Evolutionary conservation across 1,140 invertebrate genomes (phyloP).

Genomic region (Calephelis nemesis): DNA sequence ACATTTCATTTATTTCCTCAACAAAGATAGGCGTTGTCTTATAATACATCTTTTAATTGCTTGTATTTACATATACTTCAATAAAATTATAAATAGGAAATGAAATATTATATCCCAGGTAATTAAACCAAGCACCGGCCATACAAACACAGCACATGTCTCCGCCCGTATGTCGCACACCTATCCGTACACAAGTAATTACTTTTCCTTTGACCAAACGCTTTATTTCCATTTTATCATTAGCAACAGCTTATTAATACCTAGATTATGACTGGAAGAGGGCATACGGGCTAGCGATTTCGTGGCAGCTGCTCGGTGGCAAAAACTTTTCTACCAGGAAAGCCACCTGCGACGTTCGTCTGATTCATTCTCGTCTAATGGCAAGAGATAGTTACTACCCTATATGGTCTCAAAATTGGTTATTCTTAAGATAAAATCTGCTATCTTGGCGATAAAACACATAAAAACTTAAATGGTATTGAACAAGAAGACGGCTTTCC

Average conservation of each 20-base stretch:
- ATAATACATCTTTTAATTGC: too few species aligned
- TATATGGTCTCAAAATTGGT: slow-evolving; percentile 25
- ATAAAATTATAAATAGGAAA: slow-evolving; percentile 8
- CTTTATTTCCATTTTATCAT: slow-evolving; percentile 73
- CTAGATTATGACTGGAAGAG: slow-evolving; percentile 65
- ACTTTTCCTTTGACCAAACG: slow-evolving; percentile 63
- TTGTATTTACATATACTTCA: background rate
- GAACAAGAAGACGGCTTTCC: too few species aligned
- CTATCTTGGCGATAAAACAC: background rate
- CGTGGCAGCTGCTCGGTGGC: slow-evolving; percentile 57
- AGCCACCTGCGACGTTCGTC: slow-evolving; percentile 56
- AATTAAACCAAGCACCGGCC: slow-evolving; percentile 20
- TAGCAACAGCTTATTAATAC: slow-evolving; percentile 71
- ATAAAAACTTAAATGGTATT: too few species aligned
- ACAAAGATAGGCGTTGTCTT: too few species aligned
- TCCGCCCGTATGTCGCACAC: slow-evolving; percentile 62
- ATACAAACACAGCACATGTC: slow-evolving; percentile 44
- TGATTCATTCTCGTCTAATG: slow-evolving; percentile 43
- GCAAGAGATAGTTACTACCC: slow-evolving; percentile 23
- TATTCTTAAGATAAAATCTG: slow-evolving; percentile 21
- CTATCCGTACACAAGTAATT: slow-evolving; percentile 41
- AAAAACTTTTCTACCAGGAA: slow-evolving; percentile 69
- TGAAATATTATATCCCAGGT: background rate
- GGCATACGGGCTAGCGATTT: slow-evolving; percentile 73
- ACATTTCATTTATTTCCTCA: too few species aligned